Evolutionary conservation across 1,140 invertebrate genomes (phyloP), one percentile per base, ranked within the genome.

Genomic region (Heliconius nattereri): DNA sequence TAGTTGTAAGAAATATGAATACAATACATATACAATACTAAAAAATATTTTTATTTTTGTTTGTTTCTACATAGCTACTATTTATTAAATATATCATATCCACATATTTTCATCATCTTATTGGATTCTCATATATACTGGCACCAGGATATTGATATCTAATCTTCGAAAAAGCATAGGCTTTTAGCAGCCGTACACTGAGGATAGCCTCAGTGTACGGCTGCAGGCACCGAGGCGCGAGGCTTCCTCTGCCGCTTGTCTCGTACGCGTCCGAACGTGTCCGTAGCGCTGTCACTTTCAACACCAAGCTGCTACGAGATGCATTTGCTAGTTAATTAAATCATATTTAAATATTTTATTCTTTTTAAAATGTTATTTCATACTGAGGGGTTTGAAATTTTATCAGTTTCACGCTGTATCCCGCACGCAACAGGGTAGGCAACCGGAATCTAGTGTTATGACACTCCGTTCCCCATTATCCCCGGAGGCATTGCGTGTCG

Each of bases 221-320:
- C 57, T 26, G 11, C 7, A 60, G 26, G 78, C 81, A 74, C 19
- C 79, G 82, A 82, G 75, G 83, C 83, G 81, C 74, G 78, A 83
- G 78, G 83, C 82, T 85, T 82, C 80, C 80, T 71, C 78, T 73
- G 66, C 81, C 79, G 78, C 82, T 86, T 81, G 82, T 85, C 84
- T 86, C 83, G 76, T 74, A 76, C 49, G 84, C 84, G 78, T 75
- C 83, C 80, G 76, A 81, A 83, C 78, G 81, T 76, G 80, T 83
- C 83, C 57, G 0, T n/a, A 60, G 23, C 23, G 57, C n/a, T 60
- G 57, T 60, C 57, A 60, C 57, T 60, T 2, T 9, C 57, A 26
- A 26, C 57, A 60, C 57, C 11, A 60, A 60, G 57, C 57, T 20
- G 20, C 20, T 54, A 7, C 20, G 23, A 60, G 23, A 9, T 60